Evolutionary conservation across 2,797 vertebrate genomes (phyloP), one percentile per base, ranked within the genome.

Genomic region (Tauraco hartlaubi): DNA sequence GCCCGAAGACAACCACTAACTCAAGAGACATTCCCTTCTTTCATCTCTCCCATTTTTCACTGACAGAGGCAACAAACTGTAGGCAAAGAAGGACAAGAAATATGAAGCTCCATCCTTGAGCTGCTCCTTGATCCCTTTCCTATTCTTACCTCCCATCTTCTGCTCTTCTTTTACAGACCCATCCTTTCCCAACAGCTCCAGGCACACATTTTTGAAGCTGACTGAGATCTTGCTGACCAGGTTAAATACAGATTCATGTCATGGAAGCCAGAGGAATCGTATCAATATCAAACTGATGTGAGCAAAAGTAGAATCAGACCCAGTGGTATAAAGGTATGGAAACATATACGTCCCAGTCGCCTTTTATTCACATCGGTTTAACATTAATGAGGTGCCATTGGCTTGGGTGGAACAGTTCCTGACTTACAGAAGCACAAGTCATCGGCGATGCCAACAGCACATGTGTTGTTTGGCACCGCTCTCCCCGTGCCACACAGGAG

Each of bases 1-100:
- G 71, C 80, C 87, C 0, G 0, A 92, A 96, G 91, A 92, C 77
- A 94, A 41, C 67, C 59, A 85, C 48, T 63, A 87, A 85, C 63
- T 82, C 63, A 21, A 55, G 77, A 85, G 83, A 74, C 48, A 90
- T 90, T 95, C 73, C 35, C 20, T 82, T 87, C 88, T 92, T 95
- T 93, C 85, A 93, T 82, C 67, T 88, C 80, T 81, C 33, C 46
- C 74, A 79, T 88, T 95, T 95, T 94, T 94, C 83, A 93, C 85
- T 73, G 71, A 84, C 83, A 92, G 92, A 92, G 28, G 23, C 33
- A 90, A 91, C 51, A 87, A 82, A 92, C 52, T 61, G 8, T 55
- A 93, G 56, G 48, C 54, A 66, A 93, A 88, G 21, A 46, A 55
- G 68, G 59, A 69, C 33, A 82, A 96, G 76, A 90, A 90, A 55